These are phyloP conservation scores for Brachyptera putata DNA, from an alignment of 2,888 invertebrate genomes.

Conservation along the genomic window DNA sequence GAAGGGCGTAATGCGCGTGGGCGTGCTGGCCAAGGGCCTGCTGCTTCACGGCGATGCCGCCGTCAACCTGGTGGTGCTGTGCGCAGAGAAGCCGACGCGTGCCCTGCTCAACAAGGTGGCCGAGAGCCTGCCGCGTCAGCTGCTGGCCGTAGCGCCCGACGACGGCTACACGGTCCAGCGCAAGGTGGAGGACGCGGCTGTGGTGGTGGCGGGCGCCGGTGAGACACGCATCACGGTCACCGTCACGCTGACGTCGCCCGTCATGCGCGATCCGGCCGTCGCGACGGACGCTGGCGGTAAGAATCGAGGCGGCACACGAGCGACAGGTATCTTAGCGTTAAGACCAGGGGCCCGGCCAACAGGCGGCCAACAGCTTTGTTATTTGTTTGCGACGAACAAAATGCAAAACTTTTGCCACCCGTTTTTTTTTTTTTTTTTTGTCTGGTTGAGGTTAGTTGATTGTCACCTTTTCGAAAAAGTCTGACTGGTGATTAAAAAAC, in stretches of 20 bases:
- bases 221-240: slow-evolving; percentile 65
- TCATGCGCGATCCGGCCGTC: slow-evolving; percentile 72
- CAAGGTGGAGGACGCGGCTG: slow-evolving; percentile 78
- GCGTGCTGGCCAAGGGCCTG: slow-evolving; percentile 84
- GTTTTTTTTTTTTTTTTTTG: too few species aligned
- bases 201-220: slow-evolving; percentile 73
- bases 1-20: slow-evolving; percentile 96
- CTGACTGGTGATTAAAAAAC: too few species aligned
- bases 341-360: slow-evolving; percentile 27
- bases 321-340: slow-evolving; percentile 28
- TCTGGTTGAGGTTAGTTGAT: too few species aligned
- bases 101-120: slow-evolving; percentile 83
- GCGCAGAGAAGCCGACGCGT: slow-evolving; percentile 87
- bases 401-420: too few species aligned
- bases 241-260: slow-evolving; percentile 87
- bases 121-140: slow-evolving; percentile 74
- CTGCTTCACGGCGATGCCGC: slow-evolving; percentile 83
- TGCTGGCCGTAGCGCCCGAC: slow-evolving; percentile 63
- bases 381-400: too few species aligned
- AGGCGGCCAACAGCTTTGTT: background rate
- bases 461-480: too few species aligned
- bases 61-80: slow-evolving; percentile 90
- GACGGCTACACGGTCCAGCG: slow-evolving; percentile 79
- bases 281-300: slow-evolving; percentile 38
- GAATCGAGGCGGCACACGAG: slow-evolving; percentile 21